Conservation (phyloP, 2,888 invertebrate genomes). For the Chouioia cunea region DNA sequence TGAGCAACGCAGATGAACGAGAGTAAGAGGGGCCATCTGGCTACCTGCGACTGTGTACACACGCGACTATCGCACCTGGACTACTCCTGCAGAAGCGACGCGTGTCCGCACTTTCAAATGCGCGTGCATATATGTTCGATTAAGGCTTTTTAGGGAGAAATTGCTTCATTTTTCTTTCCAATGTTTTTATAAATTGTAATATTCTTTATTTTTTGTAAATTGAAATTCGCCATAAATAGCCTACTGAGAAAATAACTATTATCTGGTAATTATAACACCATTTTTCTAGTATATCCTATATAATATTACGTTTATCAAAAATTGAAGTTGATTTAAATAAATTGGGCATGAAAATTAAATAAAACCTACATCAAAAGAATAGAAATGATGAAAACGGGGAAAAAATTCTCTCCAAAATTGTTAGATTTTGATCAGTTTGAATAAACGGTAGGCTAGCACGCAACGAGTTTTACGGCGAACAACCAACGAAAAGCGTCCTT, state of each 20-base stretch:
- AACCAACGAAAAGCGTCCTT: slow-evolving; percentile 51
- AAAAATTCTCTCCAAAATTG: slow-evolving; percentile 10
- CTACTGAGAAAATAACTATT: no score
- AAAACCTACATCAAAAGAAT: neutral
- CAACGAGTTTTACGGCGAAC: slow-evolving; percentile 18
- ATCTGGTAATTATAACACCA: no score
- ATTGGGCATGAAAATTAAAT: no score
- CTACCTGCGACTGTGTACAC: slow-evolving; percentile 3
- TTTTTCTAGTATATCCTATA: no score
- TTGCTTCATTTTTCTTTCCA: no score
- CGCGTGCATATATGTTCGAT: no score
- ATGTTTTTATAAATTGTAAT: no score
- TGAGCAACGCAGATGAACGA: slow-evolving; percentile 32
- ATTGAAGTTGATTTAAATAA: slow-evolving; percentile 9
- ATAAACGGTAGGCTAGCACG: neutral
- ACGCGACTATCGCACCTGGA: slow-evolving; percentile 26
- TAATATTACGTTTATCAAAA: no score
- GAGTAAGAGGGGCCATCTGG: slow-evolving; percentile 56
- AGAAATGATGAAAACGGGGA: neutral
- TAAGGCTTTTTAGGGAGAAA: no score
- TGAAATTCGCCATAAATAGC: no score
- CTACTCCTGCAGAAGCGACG: slow-evolving; percentile 9
- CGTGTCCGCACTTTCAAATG: slow-evolving; percentile 18
- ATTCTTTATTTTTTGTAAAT: no score
- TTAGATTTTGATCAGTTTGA: slow-evolving; percentile 5